A percentile compares a stretch with the other conserved stretches of the same genome.
phyloP scores from a whole-genome alignment of 2,797 vertebrate species.

The Myiothlypis coronata region DNA sequence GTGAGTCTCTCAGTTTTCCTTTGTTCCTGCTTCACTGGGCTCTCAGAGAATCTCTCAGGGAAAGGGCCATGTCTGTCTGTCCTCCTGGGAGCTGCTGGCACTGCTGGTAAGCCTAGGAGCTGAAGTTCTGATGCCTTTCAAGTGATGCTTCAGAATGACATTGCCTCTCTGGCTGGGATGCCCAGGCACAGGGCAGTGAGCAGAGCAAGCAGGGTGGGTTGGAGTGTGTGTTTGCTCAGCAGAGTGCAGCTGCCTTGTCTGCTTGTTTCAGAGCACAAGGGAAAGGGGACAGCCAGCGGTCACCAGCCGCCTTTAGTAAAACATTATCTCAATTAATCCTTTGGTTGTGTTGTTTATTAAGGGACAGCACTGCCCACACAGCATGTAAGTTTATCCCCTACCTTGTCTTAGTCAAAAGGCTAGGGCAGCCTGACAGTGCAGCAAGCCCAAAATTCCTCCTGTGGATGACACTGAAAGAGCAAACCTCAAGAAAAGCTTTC shows the following conservation, averaged over 20 bases:
- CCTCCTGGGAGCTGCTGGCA: not conserved
- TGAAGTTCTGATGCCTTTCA: not conserved
- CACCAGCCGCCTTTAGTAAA: not conserved
- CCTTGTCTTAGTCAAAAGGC: not conserved
- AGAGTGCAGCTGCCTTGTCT: not conserved
- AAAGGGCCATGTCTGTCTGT: not conserved
- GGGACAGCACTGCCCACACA: not conserved
- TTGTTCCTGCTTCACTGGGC: not conserved
- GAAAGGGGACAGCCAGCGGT: not conserved
- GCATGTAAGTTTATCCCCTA: not conserved
- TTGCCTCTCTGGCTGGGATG: not conserved
- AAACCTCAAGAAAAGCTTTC: not conserved
- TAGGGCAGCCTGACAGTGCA: not conserved
- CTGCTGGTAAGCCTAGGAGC: not conserved
- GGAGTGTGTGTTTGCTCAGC: constrained; percentile 39
- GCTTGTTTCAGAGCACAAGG: not conserved
- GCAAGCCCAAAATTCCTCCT: not conserved
- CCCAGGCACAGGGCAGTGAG: accelerated
- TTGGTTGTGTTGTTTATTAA: not conserved
- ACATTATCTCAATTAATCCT: not conserved
- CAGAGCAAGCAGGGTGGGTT: not conserved
- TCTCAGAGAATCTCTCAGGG: not conserved
- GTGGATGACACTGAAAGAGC: not conserved
- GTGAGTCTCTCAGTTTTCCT: not conserved
- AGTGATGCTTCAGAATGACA: not conserved